These are phyloP conservation scores for Ariopsis seemanni DNA, from an alignment of 2,113 vertebrate species.

Conservation along the genomic window DNA sequence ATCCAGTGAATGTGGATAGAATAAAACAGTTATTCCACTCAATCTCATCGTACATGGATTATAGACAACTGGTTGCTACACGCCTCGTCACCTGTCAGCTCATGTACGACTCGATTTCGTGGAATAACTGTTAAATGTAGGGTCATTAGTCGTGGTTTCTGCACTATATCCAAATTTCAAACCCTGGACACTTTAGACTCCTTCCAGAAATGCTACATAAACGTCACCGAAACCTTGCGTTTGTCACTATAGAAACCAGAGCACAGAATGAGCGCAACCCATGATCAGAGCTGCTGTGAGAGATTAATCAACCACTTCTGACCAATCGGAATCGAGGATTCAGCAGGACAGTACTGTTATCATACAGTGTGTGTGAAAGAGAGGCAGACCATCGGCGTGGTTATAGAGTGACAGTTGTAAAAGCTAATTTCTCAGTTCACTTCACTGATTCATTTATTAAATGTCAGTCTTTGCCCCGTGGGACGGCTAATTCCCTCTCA, in stretches of 20 bases:
- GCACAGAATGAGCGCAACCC: not conserved
- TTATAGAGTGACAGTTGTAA: conserved; percentile 3
- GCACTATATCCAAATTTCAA: not conserved
- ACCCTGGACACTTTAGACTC: not conserved
- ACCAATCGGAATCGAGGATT: not conserved
- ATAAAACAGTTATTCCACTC: too few species aligned
- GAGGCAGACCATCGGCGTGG: not conserved
- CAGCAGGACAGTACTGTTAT: not conserved
- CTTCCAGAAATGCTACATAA: not conserved
- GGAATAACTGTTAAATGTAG: too few species aligned
- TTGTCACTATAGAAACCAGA: not conserved
- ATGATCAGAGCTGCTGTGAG: not conserved
- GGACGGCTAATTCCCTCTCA: not conserved
- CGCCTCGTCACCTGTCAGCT: too few species aligned
- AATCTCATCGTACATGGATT: too few species aligned
- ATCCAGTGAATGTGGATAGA: too few species aligned
- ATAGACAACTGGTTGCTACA: too few species aligned
- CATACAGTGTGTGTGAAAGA: not conserved
- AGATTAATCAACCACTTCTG: too few species aligned
- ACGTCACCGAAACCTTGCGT: not conserved
- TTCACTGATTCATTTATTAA: conserved; percentile 15
- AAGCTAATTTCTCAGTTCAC: conserved; percentile 6
- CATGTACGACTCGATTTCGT: too few species aligned
- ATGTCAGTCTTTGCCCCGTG: conserved; percentile 8
- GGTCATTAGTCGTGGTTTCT: not conserved